A percentile compares a stretch with the other conserved stretches of the same genome.
Evolutionary conservation across 2,797 vertebrate genomes (phyloP).

Genomic region (Lepilemur ruficaudatus): DNA sequence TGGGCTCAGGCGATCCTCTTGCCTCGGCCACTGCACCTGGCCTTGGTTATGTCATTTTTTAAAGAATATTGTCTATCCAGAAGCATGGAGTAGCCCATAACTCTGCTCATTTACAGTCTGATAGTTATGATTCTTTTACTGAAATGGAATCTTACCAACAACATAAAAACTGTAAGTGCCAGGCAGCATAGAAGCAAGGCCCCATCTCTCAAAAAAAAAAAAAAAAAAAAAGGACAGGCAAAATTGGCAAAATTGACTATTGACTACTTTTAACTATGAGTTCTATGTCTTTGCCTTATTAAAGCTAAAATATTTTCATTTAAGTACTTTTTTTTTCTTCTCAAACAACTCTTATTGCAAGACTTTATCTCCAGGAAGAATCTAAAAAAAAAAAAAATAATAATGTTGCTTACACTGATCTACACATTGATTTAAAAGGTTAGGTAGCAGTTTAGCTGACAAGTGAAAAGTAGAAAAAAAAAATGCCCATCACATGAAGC

Average conservation of each 20-base stretch:
- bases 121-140: neutral
- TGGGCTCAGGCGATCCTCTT: neutral
- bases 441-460: neutral
- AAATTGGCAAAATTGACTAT: neutral
- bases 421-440: conserved; percentile 18
- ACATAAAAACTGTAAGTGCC: neutral
- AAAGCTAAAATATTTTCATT: conserved; percentile 19
- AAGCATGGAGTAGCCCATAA: neutral
- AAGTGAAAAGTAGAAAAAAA: neutral
- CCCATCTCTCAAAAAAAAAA: neutral
- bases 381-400: neutral
- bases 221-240: neutral
- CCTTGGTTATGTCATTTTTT: neutral
- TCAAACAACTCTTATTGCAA: neutral
- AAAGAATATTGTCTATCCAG: neutral
- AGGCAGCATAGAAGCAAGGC: neutral
- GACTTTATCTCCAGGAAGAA: neutral
- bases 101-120: neutral
- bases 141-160: neutral
- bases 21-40: neutral
- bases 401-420: neutral
- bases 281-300: neutral
- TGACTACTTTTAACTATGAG: neutral
- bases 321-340: neutral
- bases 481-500: neutral